Percentiles rank a stretch among this genome's conserved stretches.
Conservation (phyloP, 2,888 invertebrate species). For the Pandemis corylana region DNA sequence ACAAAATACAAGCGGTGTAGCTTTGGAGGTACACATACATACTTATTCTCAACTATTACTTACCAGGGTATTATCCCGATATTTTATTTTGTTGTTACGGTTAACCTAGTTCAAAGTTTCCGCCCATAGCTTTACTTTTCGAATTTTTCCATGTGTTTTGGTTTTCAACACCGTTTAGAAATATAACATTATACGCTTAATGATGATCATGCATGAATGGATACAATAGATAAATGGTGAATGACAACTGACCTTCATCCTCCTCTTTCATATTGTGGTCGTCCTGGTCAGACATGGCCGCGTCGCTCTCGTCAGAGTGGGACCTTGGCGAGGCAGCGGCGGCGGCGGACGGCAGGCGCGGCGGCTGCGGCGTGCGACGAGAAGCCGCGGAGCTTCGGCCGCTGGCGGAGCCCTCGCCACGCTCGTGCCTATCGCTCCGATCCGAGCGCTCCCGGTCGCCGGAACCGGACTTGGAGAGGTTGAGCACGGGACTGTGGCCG, state of each 20-base stretch:
- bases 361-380: constrained; percentile 86
- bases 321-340: constrained; percentile 88
- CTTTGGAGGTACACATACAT: too few relatives aligned
- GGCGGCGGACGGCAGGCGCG: constrained; percentile 80
- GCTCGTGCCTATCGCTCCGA: constrained; percentile 84
- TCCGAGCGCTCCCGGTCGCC: constrained; percentile 88
- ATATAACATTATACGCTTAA: too few relatives aligned
- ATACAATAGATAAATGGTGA: not conserved
- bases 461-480: constrained; percentile 95
- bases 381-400: constrained; percentile 85
- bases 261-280: constrained; percentile 94
- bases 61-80: too few relatives aligned
- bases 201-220: too few relatives aligned
- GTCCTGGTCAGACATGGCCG: constrained; percentile 94
- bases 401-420: constrained; percentile 80
- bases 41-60: too few relatives aligned
- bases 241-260: constrained; percentile 87
- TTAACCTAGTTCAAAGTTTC: too few relatives aligned
- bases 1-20: too few relatives aligned
- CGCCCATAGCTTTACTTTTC: too few relatives aligned
- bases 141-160: too few relatives aligned
- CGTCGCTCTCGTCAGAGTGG: constrained; percentile 92
- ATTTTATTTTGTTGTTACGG: too few relatives aligned
- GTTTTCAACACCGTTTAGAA: too few relatives aligned
- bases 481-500: constrained; percentile 96